Conservation (phyloP, 2,113 vertebrate genomes). For the Planiliza haematocheilus region DNA sequence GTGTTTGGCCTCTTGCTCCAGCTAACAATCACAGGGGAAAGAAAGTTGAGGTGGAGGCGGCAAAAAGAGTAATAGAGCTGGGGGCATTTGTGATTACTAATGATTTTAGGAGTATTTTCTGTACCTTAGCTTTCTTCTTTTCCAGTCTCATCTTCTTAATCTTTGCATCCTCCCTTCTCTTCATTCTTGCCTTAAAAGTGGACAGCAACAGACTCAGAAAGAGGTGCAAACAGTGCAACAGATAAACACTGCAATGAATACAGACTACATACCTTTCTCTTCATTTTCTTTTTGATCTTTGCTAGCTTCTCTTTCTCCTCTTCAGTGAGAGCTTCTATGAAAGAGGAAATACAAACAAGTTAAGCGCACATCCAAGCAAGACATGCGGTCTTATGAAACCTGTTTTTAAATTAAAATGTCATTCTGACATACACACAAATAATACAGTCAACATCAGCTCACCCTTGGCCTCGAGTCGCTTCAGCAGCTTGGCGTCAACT, state of each 20-base stretch:
- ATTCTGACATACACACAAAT: background rate
- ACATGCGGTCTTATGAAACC: background rate
- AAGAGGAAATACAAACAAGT: background rate
- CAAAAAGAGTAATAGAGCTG: background rate
- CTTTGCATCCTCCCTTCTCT: conserved; percentile 90
- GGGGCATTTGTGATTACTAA: background rate
- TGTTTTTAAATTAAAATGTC: too few relatives aligned
- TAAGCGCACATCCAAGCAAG: background rate
- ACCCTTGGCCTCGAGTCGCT: conserved; percentile 92
- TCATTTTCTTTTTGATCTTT: conserved; percentile 96
- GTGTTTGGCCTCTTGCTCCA: conserved; percentile 77
- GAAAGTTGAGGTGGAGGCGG: background rate
- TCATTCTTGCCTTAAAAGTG: conserved; percentile 88
- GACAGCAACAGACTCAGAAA: conserved; percentile 23
- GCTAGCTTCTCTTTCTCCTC: conserved; percentile 92
- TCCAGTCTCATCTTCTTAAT: conserved; percentile 84
- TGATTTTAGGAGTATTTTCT: background rate
- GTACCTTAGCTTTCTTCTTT: conserved; percentile 90
- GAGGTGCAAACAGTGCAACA: conserved; percentile 1
- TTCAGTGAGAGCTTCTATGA: conserved; percentile 89
- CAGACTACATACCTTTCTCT: conserved; percentile 86
- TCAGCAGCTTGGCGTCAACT: conserved; percentile 88
- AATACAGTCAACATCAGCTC: too few relatives aligned
- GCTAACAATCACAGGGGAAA: conserved; percentile 64
- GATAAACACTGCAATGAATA: background rate